phyloP scores from a whole-genome alignment of 1,140 invertebrate species.

The Mylabris phalerata region DNA sequence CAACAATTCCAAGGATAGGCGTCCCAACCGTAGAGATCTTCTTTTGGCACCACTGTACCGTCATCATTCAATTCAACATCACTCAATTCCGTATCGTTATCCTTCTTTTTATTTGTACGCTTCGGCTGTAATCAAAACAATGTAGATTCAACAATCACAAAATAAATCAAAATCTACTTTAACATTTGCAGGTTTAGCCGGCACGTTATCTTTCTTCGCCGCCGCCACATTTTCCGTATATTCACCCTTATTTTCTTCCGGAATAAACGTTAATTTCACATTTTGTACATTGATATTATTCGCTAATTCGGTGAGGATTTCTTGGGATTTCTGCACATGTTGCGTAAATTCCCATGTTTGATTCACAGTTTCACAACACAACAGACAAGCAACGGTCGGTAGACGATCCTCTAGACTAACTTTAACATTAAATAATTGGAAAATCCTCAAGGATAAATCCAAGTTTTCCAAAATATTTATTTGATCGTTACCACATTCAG shows the following conservation, averaged over 20 bases:
- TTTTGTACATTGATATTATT: constrained; percentile 4
- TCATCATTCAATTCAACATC: constrained; percentile 35
- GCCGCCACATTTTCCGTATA: no score
- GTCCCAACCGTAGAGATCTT: constrained; percentile 39
- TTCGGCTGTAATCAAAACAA: neutral
- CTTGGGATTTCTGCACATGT: constrained; percentile 36
- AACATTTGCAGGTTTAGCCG: neutral
- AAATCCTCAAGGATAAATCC: constrained; percentile 28
- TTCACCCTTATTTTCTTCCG: neutral
- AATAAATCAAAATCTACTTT: neutral
- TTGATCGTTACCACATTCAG: constrained; percentile 34
- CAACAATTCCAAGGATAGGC: constrained; percentile 52
- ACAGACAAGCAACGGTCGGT: constrained; percentile 30
- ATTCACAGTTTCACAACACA: constrained; percentile 35
- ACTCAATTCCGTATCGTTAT: constrained; percentile 22
- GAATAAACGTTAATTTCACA: neutral
- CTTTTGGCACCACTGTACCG: constrained; percentile 33
- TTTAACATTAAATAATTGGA: constrained; percentile 35
- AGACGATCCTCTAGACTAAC: constrained; percentile 33
- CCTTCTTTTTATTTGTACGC: constrained; percentile 3
- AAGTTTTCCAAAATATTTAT: constrained; percentile 27
- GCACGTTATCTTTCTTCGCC: neutral
- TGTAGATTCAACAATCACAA: neutral
- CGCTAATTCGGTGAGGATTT: constrained; percentile 24
- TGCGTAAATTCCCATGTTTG: constrained; percentile 36